phyloP scores from a whole-genome alignment of 2,888 invertebrate genomes.

The Leptinotarsa peninsularis region DNA sequence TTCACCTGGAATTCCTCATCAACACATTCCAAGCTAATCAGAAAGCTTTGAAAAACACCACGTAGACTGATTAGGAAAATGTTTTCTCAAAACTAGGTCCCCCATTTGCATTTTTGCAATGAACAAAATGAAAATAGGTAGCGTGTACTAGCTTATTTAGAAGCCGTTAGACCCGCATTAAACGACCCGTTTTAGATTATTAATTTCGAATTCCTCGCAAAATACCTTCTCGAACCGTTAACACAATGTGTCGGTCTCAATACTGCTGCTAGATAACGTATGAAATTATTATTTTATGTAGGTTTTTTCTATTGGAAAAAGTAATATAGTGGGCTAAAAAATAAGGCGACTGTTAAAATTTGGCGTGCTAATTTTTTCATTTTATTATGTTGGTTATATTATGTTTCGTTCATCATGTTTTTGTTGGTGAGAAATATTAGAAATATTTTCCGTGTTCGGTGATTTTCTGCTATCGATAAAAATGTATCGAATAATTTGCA shows the following conservation, averaged over 20 bases:
- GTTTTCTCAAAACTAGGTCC: neutral
- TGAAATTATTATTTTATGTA: conserved; percentile 45
- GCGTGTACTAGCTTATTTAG: conserved; percentile 7
- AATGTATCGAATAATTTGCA: no score
- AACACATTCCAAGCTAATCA: no score
- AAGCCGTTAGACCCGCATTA: conserved; percentile 41
- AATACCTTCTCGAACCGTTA: conserved; percentile 54
- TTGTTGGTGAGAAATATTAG: no score
- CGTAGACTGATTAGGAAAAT: neutral
- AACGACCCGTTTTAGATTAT: conserved; percentile 52
- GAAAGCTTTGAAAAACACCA: neutral
- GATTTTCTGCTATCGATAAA: no score
- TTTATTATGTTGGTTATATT: no score
- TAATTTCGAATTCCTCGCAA: conserved; percentile 54
- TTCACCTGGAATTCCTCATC: no score
- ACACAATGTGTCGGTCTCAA: conserved; percentile 52
- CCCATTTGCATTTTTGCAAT: neutral
- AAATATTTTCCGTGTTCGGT: no score
- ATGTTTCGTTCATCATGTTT: no score
- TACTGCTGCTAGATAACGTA: conserved; percentile 47
- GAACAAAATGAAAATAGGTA: neutral
- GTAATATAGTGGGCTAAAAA: no score
- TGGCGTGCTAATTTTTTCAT: no score
- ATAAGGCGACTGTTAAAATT: no score
- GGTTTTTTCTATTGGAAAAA: no score